phyloP scores from a whole-genome alignment of 2,888 invertebrate genomes.

The Rotaria sp. region DNA sequence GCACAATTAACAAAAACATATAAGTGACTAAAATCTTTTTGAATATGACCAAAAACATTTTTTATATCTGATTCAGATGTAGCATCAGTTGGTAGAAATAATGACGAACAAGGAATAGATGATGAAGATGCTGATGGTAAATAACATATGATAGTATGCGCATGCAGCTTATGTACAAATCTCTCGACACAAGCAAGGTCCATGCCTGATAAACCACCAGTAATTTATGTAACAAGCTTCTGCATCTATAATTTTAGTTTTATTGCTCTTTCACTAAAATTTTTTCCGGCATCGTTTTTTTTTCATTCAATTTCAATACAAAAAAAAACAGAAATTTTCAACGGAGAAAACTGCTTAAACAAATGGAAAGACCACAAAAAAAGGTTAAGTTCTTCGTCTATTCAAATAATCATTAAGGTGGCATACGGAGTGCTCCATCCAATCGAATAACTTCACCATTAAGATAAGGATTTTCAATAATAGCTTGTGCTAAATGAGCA shows the following conservation, averaged over 20 bases:
- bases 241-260: background rate
- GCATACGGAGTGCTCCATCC: conserved; percentile 59
- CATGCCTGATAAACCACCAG: conserved; percentile 89
- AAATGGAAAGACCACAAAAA: background rate
- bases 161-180: conserved; percentile 69
- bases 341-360: background rate
- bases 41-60: conserved; percentile 66
- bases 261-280: no score
- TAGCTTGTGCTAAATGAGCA: conserved; percentile 73
- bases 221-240: conserved; percentile 64
- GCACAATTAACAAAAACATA: conserved; percentile 88
- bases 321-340: background rate
- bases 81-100: conserved; percentile 57
- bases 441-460: conserved; percentile 83
- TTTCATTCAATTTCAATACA: background rate
- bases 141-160: conserved; percentile 79
- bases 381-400: background rate
- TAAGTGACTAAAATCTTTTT: conserved; percentile 73
- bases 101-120: no score
- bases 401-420: conserved; percentile 43
- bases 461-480: conserved; percentile 78
- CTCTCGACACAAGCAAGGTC: conserved; percentile 82
- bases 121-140: conserved; percentile 60
- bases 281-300: no score
- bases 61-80: conserved; percentile 73